Evolutionary conservation across 2,888 invertebrate genomes (phyloP), one percentile per base, ranked within the genome.

Genomic region (Sphaerolaimus hirsutus): DNA sequence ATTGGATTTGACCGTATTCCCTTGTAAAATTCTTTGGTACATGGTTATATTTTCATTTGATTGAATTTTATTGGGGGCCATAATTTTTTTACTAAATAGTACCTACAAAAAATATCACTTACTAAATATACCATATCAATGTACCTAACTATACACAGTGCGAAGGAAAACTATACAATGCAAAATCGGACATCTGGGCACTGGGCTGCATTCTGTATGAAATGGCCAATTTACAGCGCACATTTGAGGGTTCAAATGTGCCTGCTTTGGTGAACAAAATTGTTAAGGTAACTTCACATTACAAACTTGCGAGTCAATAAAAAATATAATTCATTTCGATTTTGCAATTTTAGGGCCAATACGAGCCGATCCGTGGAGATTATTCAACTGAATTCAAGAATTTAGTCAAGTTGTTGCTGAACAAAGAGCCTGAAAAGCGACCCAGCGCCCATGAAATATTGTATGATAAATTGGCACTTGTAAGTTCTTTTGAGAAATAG

Each of bases 101-200:
- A n/a, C n/a, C n/a, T n/a, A n/a, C n/a, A n/a, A n/a, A n/a, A n/a
- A n/a, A n/a, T n/a, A n/a, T n/a, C n/a, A n/a, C n/a, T n/a, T n/a
- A n/a, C n/a, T n/a, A n/a, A n/a, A n/a, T n/a, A n/a, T n/a, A n/a
- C n/a, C n/a, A n/a, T n/a, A n/a, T n/a, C n/a, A n/a, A n/a, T n/a
- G n/a, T n/a, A n/a, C n/a, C n/a, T n/a, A n/a, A n/a, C n/a, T n/a
- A n/a, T n/a, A n/a, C n/a, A n/a, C 58, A 77, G 77, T 78, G 78
- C 61, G 77, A 77, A 64, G 78, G 78, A 3, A 75, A 76, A 56
- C 72, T 75, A 42, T 79, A 79, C 59, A 75, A 77, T 60, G 74
- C 76, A 56, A 78, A 79, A 61, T 76, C 77, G 32, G 79, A 79
- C 59, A 75, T 79, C 52, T 79, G 79, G 79, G 77, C 79, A 1